These are phyloP conservation scores for Buathra laborator DNA, from an alignment of 2,888 invertebrate genomes.

Conservation along the genomic window DNA sequence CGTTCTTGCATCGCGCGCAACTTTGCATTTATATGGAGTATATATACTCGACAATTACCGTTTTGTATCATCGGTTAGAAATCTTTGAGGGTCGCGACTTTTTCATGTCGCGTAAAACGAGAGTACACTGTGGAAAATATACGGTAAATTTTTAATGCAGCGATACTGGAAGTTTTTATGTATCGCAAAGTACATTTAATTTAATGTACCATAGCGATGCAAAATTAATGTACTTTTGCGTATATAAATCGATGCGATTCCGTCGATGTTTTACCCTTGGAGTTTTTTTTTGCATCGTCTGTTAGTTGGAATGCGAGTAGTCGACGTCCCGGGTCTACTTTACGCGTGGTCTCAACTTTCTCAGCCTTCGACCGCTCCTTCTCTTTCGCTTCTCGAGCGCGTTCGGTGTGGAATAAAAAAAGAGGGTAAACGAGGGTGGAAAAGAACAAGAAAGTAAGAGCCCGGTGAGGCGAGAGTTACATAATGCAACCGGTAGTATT, in stretches of 20 bases:
- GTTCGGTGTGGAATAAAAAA: neutral
- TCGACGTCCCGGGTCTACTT: constrained; percentile 50
- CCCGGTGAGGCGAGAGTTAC: constrained; percentile 74
- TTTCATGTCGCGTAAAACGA: too few relatives aligned
- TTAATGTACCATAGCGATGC: too few relatives aligned
- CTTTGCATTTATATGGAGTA: neutral
- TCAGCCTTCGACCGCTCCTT: constrained; percentile 26
- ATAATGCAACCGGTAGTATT: constrained; percentile 82
- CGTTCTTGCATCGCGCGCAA: neutral
- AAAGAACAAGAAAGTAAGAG: constrained; percentile 34
- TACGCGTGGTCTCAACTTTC: constrained; percentile 61
- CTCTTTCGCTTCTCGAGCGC: neutral
- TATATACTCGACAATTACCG: too few relatives aligned
- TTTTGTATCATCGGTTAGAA: too few relatives aligned
- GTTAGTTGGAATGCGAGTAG: constrained; percentile 66
- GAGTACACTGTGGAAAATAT: too few relatives aligned
- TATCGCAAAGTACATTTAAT: too few relatives aligned
- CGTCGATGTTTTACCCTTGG: too few relatives aligned
- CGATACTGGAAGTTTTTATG: too few relatives aligned
- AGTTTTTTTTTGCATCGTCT: neutral
- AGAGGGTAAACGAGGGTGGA: neutral
- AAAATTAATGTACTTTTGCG: too few relatives aligned
- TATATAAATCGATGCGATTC: too few relatives aligned
- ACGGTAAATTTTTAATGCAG: too few relatives aligned
- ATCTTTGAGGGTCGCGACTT: too few relatives aligned